Conservation (phyloP, 1,140 invertebrate genomes). For the Lucilia sericata region DNA sequence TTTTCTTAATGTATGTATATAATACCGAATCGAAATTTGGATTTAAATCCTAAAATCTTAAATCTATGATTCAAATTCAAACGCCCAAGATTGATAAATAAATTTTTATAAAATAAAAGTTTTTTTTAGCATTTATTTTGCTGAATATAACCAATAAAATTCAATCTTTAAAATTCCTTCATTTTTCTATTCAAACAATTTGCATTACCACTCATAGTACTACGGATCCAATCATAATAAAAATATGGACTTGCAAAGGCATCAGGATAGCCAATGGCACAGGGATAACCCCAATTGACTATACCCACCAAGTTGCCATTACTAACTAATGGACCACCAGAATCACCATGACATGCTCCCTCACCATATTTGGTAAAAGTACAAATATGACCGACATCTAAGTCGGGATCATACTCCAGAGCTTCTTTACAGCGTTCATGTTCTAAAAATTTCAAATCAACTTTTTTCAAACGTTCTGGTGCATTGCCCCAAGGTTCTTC, state of each 20-base stretch:
- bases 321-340: slow-evolving; percentile 71
- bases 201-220: slow-evolving; percentile 49
- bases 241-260: slow-evolving; percentile 65
- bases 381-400: slow-evolving; percentile 70
- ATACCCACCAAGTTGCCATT: slow-evolving; percentile 66
- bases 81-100: too few relatives aligned
- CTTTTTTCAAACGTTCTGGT: slow-evolving; percentile 52
- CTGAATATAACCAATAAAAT: too few relatives aligned
- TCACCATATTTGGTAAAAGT: slow-evolving; percentile 71
- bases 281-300: slow-evolving; percentile 71
- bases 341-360: slow-evolving; percentile 71
- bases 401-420: slow-evolving; percentile 44
- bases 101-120: too few relatives aligned
- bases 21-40: too few relatives aligned
- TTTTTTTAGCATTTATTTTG: too few relatives aligned
- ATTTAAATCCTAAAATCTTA: too few relatives aligned
- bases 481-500: slow-evolving; percentile 47
- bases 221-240: slow-evolving; percentile 57
- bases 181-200: slow-evolving; percentile 46
- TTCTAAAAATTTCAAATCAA: slow-evolving; percentile 50
- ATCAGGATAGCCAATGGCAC: slow-evolving; percentile 69
- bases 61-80: too few relatives aligned
- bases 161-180: background rate
- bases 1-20: too few relatives aligned
- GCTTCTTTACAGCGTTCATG: slow-evolving; percentile 47